Evolutionary conservation across 2,797 vertebrate genomes (phyloP).

Genomic region (Lutjanus campechanus): DNA sequence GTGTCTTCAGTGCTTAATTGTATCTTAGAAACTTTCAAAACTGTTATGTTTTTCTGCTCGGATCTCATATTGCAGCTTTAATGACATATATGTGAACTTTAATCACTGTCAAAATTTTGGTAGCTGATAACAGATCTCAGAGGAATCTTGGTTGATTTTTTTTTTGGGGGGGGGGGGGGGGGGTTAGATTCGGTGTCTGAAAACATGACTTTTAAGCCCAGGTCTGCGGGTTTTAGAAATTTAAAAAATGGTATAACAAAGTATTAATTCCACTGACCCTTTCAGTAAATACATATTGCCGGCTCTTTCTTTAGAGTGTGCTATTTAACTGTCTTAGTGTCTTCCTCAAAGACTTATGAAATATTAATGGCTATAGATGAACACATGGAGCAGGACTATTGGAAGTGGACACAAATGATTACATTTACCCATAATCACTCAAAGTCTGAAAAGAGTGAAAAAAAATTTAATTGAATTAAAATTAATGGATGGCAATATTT

Average conservation of each 20-base stretch:
- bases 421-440: not conserved
- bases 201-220: not conserved
- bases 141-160: not conserved
- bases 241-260: not conserved
- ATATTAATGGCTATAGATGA: not conserved
- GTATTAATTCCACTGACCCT: not conserved
- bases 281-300: not conserved
- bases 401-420: not conserved
- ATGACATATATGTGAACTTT: conserved; percentile 7
- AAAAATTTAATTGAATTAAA: not conserved
- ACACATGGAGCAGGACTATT: not conserved
- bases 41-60: not conserved
- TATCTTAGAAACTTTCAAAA: not conserved
- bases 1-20: not conserved
- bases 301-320: not conserved
- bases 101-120: conserved; percentile 18
- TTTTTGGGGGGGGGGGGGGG: not conserved
- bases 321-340: not conserved
- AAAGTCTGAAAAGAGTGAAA: not conserved
- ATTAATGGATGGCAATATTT: not conserved
- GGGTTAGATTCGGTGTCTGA: not conserved
- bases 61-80: conserved; percentile 4
- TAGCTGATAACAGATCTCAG: conserved; percentile 12
- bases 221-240: not conserved
- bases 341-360: not conserved